phyloP scores from a whole-genome alignment of 2,797 vertebrate genomes.

The Rhadinocentrus ornatus region DNA sequence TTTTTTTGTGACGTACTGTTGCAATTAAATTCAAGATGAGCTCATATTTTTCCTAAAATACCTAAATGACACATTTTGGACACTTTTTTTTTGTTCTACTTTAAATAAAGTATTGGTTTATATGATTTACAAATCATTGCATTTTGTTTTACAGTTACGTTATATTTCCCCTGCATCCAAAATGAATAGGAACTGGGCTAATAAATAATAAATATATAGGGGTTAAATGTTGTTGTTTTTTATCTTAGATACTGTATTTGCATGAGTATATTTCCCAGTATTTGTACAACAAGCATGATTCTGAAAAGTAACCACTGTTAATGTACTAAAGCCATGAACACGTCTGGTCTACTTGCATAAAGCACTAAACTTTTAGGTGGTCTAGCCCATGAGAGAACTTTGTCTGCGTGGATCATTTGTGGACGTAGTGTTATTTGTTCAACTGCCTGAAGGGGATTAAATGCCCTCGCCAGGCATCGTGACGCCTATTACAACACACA shows the following conservation, averaged over 20 bases:
- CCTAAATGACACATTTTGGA: too few species aligned
- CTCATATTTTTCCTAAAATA: too few species aligned
- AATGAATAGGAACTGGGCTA: not conserved
- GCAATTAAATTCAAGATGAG: too few species aligned
- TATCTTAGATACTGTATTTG: not conserved
- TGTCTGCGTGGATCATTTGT: constrained; percentile 4
- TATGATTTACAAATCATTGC: not conserved
- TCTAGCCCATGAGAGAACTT: not conserved
- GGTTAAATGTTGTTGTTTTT: not conserved
- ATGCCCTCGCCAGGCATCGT: constrained; percentile 18
- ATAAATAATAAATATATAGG: not conserved
- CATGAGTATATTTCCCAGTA: not conserved
- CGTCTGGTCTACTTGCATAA: not conserved
- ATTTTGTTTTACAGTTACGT: too few species aligned
- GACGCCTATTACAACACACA: constrained; percentile 28
- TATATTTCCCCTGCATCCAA: not conserved
- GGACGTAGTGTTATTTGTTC: constrained; percentile 13
- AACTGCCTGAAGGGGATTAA: constrained; percentile 19
- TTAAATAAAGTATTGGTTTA: too few species aligned
- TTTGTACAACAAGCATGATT: not conserved
- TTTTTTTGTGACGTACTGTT: too few species aligned
- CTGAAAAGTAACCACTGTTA: not conserved
- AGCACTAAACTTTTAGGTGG: not conserved
- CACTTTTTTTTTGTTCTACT: too few species aligned
- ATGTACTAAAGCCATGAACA: not conserved